A percentile compares a stretch with the other conserved stretches of the same genome.
phyloP scores from a whole-genome alignment of 2,888 invertebrate genomes.

The Morpho helenor region DNA sequence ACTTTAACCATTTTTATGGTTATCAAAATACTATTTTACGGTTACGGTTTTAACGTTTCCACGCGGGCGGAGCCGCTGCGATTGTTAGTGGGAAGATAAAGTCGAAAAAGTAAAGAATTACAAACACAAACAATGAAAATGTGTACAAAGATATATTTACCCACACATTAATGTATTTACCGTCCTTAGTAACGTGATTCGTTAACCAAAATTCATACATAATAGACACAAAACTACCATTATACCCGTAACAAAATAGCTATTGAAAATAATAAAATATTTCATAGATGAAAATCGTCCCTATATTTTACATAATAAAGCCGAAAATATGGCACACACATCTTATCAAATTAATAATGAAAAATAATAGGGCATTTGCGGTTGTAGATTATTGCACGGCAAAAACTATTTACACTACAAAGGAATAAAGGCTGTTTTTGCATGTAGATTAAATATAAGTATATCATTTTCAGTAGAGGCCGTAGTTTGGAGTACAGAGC shows the following conservation, averaged over 20 bases:
- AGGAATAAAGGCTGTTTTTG: slow-evolving; percentile 43
- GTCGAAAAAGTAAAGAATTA: neutral
- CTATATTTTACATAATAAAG: slow-evolving; percentile 35
- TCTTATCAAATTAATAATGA: slow-evolving; percentile 75
- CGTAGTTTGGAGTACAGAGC: slow-evolving; percentile 71
- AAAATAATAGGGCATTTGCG: slow-evolving; percentile 54
- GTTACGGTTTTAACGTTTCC: no score
- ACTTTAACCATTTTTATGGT: no score
- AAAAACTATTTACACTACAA: slow-evolving; percentile 35
- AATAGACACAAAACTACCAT: slow-evolving; percentile 4
- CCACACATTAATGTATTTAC: neutral
- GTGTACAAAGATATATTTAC: no score
- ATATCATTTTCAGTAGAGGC: slow-evolving; percentile 69
- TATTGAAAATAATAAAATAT: slow-evolving; percentile 19
- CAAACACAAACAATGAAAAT: neutral
- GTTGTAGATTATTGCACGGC: slow-evolving; percentile 4
- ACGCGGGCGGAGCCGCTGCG: no score
- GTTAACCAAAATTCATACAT: slow-evolving; percentile 3
- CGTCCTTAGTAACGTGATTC: neutral
- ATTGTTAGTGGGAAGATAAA: no score
- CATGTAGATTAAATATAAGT: slow-evolving; percentile 42
- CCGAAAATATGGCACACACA: slow-evolving; percentile 45
- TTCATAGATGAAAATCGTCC: slow-evolving; percentile 15
- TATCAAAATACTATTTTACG: no score
- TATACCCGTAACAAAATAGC: slow-evolving; percentile 6